Evolutionary conservation across 1,140 invertebrate genomes (phyloP), one percentile per base, ranked within the genome.

Genomic region (Marisa cornuarietis): DNA sequence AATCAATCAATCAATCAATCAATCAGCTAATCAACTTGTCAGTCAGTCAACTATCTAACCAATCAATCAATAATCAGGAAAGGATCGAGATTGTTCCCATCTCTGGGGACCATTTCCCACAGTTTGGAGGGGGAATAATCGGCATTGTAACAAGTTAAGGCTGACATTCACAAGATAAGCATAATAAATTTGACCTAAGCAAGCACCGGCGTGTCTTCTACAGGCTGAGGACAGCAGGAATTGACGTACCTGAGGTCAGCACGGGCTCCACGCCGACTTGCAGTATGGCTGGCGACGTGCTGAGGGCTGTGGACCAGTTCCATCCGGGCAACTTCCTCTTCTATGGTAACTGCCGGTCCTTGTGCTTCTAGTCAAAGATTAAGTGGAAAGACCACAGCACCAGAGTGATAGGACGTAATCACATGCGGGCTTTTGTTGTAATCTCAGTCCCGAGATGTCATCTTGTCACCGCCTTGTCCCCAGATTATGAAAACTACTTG

Each of bases 281-380:
- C 69, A 87, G 85, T 74, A 71, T 81, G n/a, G 85, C 88, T 18
- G 79, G 78, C 1, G 74, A 83, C 1, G 79, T 81, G 16, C 79
- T 87, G 77, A 71, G 69, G 8, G 71, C 77, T 2, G 79, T 90
- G 49, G 86, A 84, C 0, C 88, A 90, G 77, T 84, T 90, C 14
- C 88, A 90, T 85, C 90, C 90, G 14, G 90, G 90, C 26, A 90
- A 90, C 78, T 91, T 90, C 73, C 80, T 89, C 61, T 91, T 91
- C 79, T 87, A 88, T 74, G 88, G 88, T 89, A 83, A 24, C 79
- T 71, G 1, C 65, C 61, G 31, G 31, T 42, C 31, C 31, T 42
- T 42, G 31, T 42, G 31, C 31, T 42, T 42, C 31, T 42, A 2
- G 31, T 42, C 3, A 42, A 42, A 42, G 2, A 42, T 42, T 42